These are phyloP conservation scores for Aptenodytes patagonicus DNA, from an alignment of 2,113 vertebrate species.

Conservation along the genomic window DNA sequence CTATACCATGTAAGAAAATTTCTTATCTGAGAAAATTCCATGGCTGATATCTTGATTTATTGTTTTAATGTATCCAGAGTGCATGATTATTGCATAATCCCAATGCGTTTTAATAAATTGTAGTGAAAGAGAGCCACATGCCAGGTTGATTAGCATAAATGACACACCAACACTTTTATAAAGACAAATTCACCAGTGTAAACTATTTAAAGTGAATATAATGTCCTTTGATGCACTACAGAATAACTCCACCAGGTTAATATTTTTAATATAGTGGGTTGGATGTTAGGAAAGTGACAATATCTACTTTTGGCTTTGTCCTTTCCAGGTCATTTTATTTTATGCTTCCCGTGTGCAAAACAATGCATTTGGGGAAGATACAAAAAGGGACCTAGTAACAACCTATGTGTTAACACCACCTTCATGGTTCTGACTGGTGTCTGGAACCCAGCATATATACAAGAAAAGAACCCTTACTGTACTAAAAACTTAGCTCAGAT, in stretches of 20 bases:
- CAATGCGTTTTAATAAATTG: conserved; percentile 6
- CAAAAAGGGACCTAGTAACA: neutral
- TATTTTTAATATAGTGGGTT: neutral
- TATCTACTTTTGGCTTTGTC: neutral
- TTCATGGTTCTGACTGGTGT: neutral
- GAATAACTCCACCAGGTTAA: neutral
- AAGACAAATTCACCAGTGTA: conserved; percentile 32
- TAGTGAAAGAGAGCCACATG: neutral
- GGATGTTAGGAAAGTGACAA: neutral
- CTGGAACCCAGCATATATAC: neutral
- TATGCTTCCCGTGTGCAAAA: neutral
- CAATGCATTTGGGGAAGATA: neutral
- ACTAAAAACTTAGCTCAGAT: neutral
- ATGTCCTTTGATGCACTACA: conserved; percentile 16
- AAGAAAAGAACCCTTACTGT: neutral
- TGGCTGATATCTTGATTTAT: neutral
- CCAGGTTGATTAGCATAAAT: conserved; percentile 55
- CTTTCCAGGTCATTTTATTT: neutral
- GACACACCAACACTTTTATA: conserved; percentile 30
- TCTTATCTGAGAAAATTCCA: neutral
- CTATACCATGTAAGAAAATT: neutral
- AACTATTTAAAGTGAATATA: conserved; percentile 32
- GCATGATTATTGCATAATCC: conserved; percentile 2
- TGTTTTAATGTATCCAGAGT: neutral
- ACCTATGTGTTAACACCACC: neutral